Base-by-base conservation (phyloP, 1,140 invertebrate species). In the Rhizoglyphus robini region DNA sequence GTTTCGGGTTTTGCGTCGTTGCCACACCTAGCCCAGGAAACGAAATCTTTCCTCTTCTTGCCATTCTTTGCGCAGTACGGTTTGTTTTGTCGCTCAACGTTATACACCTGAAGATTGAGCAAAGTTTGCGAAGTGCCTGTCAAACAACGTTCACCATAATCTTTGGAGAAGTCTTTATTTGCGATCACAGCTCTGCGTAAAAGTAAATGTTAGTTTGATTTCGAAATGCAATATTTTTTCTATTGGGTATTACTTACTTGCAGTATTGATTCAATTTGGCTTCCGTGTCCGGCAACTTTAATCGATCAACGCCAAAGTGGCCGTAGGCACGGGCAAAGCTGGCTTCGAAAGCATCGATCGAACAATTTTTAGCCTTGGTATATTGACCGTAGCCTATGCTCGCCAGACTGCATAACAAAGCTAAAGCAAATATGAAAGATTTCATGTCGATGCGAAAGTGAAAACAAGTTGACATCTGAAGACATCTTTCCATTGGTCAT, bases 41-140 rank as follows among this genome's bases (percentile, higher is more conserved):
- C 27, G 20, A 46, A 63, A 27, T 34, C 36, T 31, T 57, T 41
- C 34, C 46, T 15, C 27, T 49, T 49, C n/a, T 64, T 64, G 11
- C 41, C 63, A 64, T 64, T 64, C 31, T 64, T 64, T 27, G 63
- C 63, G 29, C 63, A 64, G 29, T 64, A 64, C n/a, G 41, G 46
- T 38, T 64, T 64, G 27, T 64, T 64, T 2, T 18, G 15, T 30
- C 47, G 41, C 13, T 64, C 63, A 27, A 64, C 38, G 29, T 64
- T 64, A 30, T 64, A 64, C 3, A 51, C 41, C 11, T 47, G 41
- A 13, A 64, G 46, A 51, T 47, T 48, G 11, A 64, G 20, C 18
- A 64, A 36, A 36, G 63, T 64, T 57, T 64, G 63, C 25, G 63
- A 64, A n/a, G 63, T 64, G 13, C 63, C 63, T 15, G 41, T 64